These are phyloP conservation scores for Penaeus japonicus DNA, from an alignment of 1,140 invertebrate species.

Conservation along the genomic window DNA sequence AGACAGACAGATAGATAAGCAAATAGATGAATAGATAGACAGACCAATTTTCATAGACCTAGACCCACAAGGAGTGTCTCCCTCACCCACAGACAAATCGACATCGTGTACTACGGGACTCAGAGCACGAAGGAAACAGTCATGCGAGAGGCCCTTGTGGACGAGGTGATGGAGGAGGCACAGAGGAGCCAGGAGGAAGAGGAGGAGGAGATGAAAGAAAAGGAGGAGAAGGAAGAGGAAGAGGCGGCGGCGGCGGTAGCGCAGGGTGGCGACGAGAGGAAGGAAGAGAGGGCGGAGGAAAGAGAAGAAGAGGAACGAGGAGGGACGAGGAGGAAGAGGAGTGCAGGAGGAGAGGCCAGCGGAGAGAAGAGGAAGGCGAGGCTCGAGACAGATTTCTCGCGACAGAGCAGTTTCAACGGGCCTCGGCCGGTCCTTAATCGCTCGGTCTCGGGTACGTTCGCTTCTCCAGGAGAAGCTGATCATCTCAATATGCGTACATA, in stretches of 20 bases:
- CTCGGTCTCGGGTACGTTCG: too few relatives aligned
- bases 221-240: background rate
- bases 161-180: slow-evolving; percentile 43
- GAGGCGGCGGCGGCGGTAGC: background rate
- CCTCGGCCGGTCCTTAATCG: too few relatives aligned
- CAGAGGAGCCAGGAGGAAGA: background rate
- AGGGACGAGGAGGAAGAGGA: too few relatives aligned
- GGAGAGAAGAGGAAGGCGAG: too few relatives aligned
- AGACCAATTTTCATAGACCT: background rate
- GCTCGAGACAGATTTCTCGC: too few relatives aligned
- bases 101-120: slow-evolving; percentile 35
- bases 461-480: too few relatives aligned
- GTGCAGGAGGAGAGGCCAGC: too few relatives aligned
- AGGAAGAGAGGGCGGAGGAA: background rate
- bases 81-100: slow-evolving; percentile 3
- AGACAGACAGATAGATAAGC: background rate
- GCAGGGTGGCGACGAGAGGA: background rate
- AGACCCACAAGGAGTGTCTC: too few relatives aligned
- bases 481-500: too few relatives aligned
- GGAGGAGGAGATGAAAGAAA: background rate
- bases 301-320: background rate
- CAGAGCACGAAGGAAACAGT: slow-evolving; percentile 37
- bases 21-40: background rate
- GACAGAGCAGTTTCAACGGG: too few relatives aligned
- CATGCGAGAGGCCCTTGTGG: slow-evolving; percentile 23